phyloP scores from a whole-genome alignment of 2,888 invertebrate genomes.

The Drosophila vallismaia region DNA sequence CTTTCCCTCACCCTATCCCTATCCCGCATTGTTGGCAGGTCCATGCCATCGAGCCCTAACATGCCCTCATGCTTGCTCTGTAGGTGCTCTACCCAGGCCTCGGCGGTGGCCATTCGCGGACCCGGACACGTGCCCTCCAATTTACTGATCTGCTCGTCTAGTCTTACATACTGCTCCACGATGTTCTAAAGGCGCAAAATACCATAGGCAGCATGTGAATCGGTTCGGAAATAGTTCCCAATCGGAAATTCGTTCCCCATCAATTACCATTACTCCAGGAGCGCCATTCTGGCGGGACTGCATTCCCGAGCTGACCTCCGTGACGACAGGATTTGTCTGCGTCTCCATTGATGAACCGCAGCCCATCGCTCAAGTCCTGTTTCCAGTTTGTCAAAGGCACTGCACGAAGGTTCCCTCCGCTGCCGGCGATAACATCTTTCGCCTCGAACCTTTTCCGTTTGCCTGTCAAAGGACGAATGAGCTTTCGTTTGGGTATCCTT shows the following conservation, averaged over 20 bases:
- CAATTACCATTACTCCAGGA: constrained; percentile 46
- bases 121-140: constrained; percentile 82
- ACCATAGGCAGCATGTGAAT: constrained; percentile 19
- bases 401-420: constrained; percentile 30
- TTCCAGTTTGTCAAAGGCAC: constrained; percentile 22
- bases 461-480: constrained; percentile 63
- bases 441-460: constrained; percentile 30
- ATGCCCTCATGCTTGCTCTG: constrained; percentile 74
- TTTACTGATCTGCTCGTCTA: constrained; percentile 81
- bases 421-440: constrained; percentile 35
- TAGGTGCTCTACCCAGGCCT: constrained; percentile 83
- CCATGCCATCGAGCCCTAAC: constrained; percentile 63
- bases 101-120: constrained; percentile 82
- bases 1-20: constrained; percentile 13
- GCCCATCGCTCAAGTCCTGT: constrained; percentile 68
- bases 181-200: constrained; percentile 51
- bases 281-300: constrained; percentile 57
- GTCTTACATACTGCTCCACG: constrained; percentile 79
- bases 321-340: constrained; percentile 57
- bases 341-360: constrained; percentile 80
- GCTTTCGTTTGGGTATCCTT: constrained; percentile 39
- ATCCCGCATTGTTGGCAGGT: constrained; percentile 6
- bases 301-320: constrained; percentile 35
- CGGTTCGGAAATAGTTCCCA: background rate
- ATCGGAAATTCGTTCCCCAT: background rate